These are phyloP conservation scores for Scaptodrosophila latifasciaeformis DNA, from an alignment of 2,888 invertebrate genomes.

Conservation along the genomic window DNA sequence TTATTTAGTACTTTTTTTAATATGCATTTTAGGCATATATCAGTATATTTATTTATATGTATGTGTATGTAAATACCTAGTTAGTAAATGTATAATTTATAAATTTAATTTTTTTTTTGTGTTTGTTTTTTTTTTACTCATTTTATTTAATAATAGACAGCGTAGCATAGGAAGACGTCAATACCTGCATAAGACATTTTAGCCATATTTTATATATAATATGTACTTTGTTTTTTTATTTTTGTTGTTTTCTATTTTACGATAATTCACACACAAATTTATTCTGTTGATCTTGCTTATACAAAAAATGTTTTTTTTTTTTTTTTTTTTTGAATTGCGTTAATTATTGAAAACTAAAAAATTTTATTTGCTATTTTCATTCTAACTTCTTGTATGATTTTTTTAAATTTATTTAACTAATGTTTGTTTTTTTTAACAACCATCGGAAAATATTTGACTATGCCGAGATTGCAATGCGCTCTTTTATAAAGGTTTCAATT, in stretches of 20 bases:
- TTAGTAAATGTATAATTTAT: conserved; percentile 63
- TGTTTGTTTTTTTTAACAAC: conserved; percentile 8
- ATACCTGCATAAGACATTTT: conserved; percentile 77
- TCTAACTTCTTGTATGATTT: too few relatives aligned
- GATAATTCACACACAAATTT: too few relatives aligned
- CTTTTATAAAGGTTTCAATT: conserved; percentile 29
- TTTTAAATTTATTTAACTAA: conserved; percentile 28
- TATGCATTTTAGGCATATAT: conserved; percentile 16
- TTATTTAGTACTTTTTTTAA: conserved; percentile 16
- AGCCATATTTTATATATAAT: conserved; percentile 72
- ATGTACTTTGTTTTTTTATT: conserved; percentile 50
- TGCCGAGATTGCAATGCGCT: too few relatives aligned
- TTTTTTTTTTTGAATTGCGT: conserved; percentile 13
- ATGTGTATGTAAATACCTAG: conserved; percentile 60
- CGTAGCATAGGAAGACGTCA: conserved; percentile 77
- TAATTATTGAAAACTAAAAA: conserved; percentile 22
- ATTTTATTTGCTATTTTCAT: conserved; percentile 10
- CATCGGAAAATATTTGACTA: too few relatives aligned
- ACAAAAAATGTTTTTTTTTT: conserved; percentile 13
- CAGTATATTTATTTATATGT: conserved; percentile 38
- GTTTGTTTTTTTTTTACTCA: conserved; percentile 56
- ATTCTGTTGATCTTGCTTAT: too few relatives aligned
- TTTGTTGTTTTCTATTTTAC: conserved; percentile 31
- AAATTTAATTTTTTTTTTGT: conserved; percentile 35
- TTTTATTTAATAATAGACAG: conserved; percentile 76